phyloP scores from a whole-genome alignment of 2,888 invertebrate species.

The Tiliacea aurago region DNA sequence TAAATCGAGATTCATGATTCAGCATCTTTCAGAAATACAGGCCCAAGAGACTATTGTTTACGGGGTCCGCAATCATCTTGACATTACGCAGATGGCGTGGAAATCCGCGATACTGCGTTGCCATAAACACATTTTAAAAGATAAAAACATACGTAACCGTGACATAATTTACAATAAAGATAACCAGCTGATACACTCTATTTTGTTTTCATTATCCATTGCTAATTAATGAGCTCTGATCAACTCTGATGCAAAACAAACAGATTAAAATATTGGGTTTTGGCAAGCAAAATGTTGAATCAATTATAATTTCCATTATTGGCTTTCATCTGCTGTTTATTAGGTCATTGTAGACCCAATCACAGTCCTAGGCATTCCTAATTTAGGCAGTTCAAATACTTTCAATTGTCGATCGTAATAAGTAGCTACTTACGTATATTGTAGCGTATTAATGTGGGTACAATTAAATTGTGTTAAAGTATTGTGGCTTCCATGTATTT shows the following conservation, averaged over 20 bases:
- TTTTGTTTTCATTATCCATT: constrained; percentile 35
- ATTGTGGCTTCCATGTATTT: not conserved
- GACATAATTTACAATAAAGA: constrained; percentile 42
- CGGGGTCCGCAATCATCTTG: not conserved
- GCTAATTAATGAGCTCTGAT: constrained; percentile 41
- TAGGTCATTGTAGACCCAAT: not conserved
- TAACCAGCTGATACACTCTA: constrained; percentile 28
- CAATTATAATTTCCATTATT: constrained; percentile 23
- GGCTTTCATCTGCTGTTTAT: constrained; percentile 9
- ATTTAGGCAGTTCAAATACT: constrained; percentile 1
- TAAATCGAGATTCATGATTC: not conserved
- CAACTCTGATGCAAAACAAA: constrained; percentile 22
- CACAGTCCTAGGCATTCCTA: not conserved
- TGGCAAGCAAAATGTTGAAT: constrained; percentile 26
- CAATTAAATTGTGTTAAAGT: not conserved
- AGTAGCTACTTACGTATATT: not conserved
- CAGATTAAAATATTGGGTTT: constrained; percentile 31
- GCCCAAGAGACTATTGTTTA: not conserved
- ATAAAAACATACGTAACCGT: constrained; percentile 32
- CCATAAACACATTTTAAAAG: constrained; percentile 19
- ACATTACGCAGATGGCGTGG: constrained; percentile 11
- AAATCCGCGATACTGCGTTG: not conserved
- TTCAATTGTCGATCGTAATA: not conserved
- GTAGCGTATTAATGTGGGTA: not conserved
- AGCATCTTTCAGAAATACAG: not conserved